Evolutionary conservation across 1,140 invertebrate genomes (phyloP).

Genomic region (Heliconius hewitsoni): DNA sequence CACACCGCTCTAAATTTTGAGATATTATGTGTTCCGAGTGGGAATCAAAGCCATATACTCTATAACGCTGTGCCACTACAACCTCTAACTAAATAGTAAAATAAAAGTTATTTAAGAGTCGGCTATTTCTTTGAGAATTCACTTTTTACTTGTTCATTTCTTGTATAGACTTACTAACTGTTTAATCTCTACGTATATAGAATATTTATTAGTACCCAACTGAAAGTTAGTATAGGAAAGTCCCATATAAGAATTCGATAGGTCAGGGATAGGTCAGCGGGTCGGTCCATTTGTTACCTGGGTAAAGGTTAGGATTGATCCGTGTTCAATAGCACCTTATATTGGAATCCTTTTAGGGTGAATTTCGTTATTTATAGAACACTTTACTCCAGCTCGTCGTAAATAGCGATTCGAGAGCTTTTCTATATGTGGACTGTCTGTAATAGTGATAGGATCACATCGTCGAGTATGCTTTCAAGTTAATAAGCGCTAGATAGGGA

Average conservation of each 20-base stretch:
- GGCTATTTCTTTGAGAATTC: too few relatives aligned
- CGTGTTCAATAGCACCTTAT: conserved; percentile 3
- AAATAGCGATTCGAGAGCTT: neutral
- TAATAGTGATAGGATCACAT: neutral
- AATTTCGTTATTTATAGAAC: conserved; percentile 15
- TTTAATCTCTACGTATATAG: too few relatives aligned
- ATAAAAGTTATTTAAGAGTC: too few relatives aligned
- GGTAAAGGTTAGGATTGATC: conserved; percentile 3
- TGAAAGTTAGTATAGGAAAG: neutral
- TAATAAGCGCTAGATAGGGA: neutral
- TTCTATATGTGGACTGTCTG: neutral
- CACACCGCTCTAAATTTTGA: too few relatives aligned
- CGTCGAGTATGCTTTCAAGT: neutral
- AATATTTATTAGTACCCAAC: neutral
- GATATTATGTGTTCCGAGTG: too few relatives aligned
- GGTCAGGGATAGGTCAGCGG: conserved; percentile 20
- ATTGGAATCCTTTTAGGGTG: conserved; percentile 9
- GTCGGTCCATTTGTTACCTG: conserved; percentile 22
- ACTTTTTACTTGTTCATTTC: too few relatives aligned
- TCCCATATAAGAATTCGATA: conserved; percentile 18
- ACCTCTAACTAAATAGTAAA: too few relatives aligned
- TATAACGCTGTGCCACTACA: too few relatives aligned
- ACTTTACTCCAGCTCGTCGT: neutral
- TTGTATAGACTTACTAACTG: too few relatives aligned
- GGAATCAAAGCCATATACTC: too few relatives aligned